These are phyloP conservation scores for Mus spretus DNA, from an alignment of 2,797 vertebrate genomes.

Conservation along the genomic window DNA sequence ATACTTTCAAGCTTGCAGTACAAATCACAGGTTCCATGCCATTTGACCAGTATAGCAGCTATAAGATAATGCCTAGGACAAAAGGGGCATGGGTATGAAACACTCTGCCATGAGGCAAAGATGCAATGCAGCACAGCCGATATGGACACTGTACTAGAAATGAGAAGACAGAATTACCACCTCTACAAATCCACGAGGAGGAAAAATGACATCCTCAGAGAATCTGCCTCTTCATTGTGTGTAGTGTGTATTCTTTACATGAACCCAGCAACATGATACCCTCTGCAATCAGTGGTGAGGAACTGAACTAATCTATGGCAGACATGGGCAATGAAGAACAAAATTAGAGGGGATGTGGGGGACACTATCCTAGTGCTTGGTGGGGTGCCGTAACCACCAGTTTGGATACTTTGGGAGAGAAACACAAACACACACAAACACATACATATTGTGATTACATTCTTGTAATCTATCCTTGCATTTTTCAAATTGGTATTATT, in stretches of 20 bases:
- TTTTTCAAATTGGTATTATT: constrained; percentile 3
- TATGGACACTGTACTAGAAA: background rate
- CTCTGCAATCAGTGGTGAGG: background rate
- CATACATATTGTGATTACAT: background rate
- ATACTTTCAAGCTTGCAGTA: background rate
- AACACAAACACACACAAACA: background rate
- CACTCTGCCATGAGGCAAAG: background rate
- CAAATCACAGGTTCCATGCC: background rate
- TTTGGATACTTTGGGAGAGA: background rate
- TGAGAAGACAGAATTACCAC: background rate
- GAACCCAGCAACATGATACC: background rate
- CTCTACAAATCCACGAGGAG: background rate
- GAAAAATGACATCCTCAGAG: background rate
- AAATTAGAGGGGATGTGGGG: background rate
- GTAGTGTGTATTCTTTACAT: background rate
- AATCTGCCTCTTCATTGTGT: background rate
- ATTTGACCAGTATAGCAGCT: background rate
- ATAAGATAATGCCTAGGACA: background rate
- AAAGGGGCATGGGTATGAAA: background rate
- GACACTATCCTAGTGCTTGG: background rate
- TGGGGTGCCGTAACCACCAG: background rate
- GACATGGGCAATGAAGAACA: background rate
- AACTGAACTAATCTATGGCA: background rate
- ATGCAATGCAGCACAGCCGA: background rate
- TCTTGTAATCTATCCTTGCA: background rate